Evolutionary conservation across 2,113 vertebrate species (phyloP).

Genomic region (Pristiophorus japonicus): DNA sequence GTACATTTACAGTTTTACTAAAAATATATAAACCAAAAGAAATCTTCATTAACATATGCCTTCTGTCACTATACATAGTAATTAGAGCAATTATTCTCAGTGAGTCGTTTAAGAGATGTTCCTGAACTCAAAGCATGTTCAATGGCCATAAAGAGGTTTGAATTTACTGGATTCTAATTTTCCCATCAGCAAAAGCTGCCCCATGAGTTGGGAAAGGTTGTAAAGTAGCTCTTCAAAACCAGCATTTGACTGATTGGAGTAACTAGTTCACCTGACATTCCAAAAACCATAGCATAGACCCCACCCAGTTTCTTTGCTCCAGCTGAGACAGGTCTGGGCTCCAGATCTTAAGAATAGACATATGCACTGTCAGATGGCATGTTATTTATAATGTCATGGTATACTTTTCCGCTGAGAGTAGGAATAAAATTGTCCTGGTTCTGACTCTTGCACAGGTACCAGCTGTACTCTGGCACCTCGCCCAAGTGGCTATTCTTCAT

Average conservation of each 20-base stretch:
- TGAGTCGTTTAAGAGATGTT: background rate
- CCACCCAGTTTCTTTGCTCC: background rate
- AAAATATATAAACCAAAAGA: background rate
- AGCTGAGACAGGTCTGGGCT: background rate
- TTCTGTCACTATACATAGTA: background rate
- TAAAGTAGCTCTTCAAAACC: background rate
- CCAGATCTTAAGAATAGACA: background rate
- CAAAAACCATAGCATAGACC: background rate
- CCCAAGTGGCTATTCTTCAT: background rate
- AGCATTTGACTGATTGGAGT: background rate
- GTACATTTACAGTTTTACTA: background rate
- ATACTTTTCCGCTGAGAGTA: background rate
- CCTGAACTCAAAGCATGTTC: background rate
- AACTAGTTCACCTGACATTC: background rate
- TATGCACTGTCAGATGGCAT: background rate
- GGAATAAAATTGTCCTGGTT: background rate
- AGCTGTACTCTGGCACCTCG: background rate
- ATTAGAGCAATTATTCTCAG: background rate
- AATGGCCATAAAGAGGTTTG: background rate
- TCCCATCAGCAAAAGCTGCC: background rate
- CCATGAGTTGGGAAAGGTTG: background rate
- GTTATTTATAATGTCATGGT: background rate
- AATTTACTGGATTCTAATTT: background rate
- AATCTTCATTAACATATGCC: background rate
- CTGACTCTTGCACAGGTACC: background rate